Evolutionary conservation across 2,888 invertebrate genomes (phyloP), one percentile per base, ranked within the genome.

Genomic region (Lasioglossum pauxillum): DNA sequence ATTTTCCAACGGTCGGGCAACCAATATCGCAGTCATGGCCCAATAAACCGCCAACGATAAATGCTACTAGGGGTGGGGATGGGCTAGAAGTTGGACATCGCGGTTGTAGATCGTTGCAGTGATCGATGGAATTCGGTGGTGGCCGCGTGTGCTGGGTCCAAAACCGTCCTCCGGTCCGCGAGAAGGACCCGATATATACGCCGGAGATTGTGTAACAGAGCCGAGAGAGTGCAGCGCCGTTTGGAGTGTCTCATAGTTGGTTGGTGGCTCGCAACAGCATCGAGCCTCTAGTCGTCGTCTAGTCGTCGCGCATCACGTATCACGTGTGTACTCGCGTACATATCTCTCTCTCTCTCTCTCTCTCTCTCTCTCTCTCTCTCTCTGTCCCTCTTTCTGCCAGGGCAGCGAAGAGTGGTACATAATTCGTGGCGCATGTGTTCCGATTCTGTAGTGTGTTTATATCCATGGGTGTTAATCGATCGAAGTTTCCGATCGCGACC

Each of bases 281-380:
- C 71, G 73, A 69, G 49, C 77, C 69, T 82, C 84, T 90, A 90
- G 90, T 87, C 90, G 80, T 78, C 71, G 80, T 44, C 84, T 83
- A 88, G 88, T 83, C 85, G 90, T 64, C 87, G 89, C 72, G 88
- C 75, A 88, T 73, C 53, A 0, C 53, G 53, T 53, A 77, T 84
- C 69, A 78, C 84, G 82, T 57, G 82, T 49, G 74, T 79, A 67
- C 64, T 75, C 57, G 35, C 35, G 67, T 76, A 23, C 49, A 7
- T 49, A 49, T 19, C 19, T 19, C 7, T 49, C 49, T 49, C 19
- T 19, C 19, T 19, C 16, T 46, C 16, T 16, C 46, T 46, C 14
- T 49, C 46, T 46, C 46, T 38, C 38, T 31, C 31, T 1, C 31
- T 31, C 31, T 1, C 49, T 49, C 19, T 5, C 19, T 19, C 35